Evolutionary conservation across 2,797 vertebrate species (phyloP), one percentile per base, ranked within the genome.

Genomic region (Cirrhinus molitorella): DNA sequence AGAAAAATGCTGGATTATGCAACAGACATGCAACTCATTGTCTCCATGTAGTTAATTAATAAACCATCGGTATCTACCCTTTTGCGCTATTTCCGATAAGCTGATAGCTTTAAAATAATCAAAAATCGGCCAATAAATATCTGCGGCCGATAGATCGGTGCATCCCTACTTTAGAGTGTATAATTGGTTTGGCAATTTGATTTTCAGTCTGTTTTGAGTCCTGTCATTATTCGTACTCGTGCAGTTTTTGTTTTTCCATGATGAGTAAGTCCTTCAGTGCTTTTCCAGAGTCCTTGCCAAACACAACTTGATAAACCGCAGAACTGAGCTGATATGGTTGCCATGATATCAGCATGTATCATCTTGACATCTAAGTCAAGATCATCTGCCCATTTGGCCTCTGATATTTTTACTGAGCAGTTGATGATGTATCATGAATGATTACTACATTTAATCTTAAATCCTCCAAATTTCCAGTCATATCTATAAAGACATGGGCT

Each of bases 331-430:
- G 85, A 17, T 74, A 83, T 84, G 45, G 92, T 94, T 91, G 78
- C 91, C 86, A 92, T 92, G 90, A 90, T 71, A 73, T 91, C 87
- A 85, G 71, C 86, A 87, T 92, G 89, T 91, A 89, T 91, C 77
- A 84, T 77, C 75, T 79, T 92, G 89, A 93, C 92, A 92, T 81
- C 84, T 85, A 78, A 25, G 14, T 61, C 21, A 74, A 74, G 55
- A 80, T 23, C 83, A 57, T 80, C 51, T 83, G 59, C n/a, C 68
- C 19, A 17, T 86, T 78, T 28, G 53, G 43, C 17, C 19, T 59
- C 25, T 71, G 49, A 31, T 53, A 12, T 68, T 34, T 59, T 40
- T 45, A 59, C 40, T 53, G 37, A 28, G 37, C n/a, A n/a, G 34
- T 61, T 45, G n/a, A 59, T 43, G 8, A 25, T 59, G n/a, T 25